phyloP scores from a whole-genome alignment of 2,797 vertebrate species.

The Paedocypris micromegethes region DNA sequence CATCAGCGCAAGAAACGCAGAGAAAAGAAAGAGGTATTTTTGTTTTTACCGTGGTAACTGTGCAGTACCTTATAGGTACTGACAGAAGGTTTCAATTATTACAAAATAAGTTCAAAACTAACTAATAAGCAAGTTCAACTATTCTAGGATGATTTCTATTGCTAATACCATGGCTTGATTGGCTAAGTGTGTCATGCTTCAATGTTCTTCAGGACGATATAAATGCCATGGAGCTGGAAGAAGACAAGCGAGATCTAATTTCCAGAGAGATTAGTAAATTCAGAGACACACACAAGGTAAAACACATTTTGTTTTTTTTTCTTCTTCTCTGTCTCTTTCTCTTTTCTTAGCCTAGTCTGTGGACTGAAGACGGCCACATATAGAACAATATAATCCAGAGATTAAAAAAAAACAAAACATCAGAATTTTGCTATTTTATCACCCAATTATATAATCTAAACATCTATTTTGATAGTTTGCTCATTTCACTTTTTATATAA shows the following conservation, averaged over 20 bases:
- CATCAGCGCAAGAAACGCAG: conserved; percentile 94
- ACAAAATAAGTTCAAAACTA: too few relatives aligned
- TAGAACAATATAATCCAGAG: conserved; percentile 2
- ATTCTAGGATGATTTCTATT: not conserved
- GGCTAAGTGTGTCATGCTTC: not conserved
- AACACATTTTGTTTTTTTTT: conserved; percentile 51
- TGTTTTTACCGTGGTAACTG: not conserved
- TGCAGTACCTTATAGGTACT: not conserved
- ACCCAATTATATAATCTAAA: too few relatives aligned
- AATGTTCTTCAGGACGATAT: conserved; percentile 81
- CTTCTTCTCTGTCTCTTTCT: conserved; percentile 50
- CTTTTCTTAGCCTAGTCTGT: conserved; percentile 10
- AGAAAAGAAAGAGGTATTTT: conserved; percentile 92
- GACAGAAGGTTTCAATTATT: not conserved
- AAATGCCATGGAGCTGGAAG: conserved; percentile 98
- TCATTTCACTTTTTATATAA: too few relatives aligned
- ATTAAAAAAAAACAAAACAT: conserved; percentile 3
- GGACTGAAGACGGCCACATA: conserved; percentile 23
- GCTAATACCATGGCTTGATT: not conserved
- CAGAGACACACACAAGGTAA: conserved; percentile 99
- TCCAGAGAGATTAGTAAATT: conserved; percentile 99
- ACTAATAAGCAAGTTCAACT: too few relatives aligned
- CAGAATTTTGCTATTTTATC: not conserved
- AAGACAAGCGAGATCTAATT: conserved; percentile 99
- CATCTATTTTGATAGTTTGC: too few relatives aligned